Base-by-base conservation (phyloP, 2,888 invertebrate species). In the Cristatella mucedo region DNA sequence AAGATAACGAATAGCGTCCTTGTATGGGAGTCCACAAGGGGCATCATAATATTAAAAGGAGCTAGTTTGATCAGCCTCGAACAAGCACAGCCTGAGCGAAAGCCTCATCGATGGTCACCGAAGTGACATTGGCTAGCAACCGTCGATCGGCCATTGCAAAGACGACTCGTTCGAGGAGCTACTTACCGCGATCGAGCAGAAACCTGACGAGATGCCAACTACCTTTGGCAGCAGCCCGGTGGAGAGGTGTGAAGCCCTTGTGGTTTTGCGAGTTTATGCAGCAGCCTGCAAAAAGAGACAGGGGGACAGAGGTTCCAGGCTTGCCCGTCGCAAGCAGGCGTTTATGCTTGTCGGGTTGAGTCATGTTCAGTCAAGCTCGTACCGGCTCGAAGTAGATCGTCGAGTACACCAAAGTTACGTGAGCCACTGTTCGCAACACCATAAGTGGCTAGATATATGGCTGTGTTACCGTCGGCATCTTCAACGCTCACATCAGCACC, bases 181-280 rank as follows among this genome's bases (percentile, higher is more conserved):
- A 38, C 44, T 38, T 39, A 54, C 54, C 54, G 44, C 50, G 38
- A 32, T 44, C 42, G 6, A 55, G 38, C 9, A 55, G 46, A 13
- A 40, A 46, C 31, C 47, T 44, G 20, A 55, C 50, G 18, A 56
- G 44, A n/a, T 44, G 26, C n/a, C 47, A 19, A 38, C 53, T 48
- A 4, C 57, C 56, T 37, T 50, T 50, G 29, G 53, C 52, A 24
- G 55, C 56, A n/a, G 57, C 57, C 41, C 56, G 41, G 34, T 57
- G 56, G 9, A 56, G 47, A 4, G 55, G 48, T 1, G 56, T 55
- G 39, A 52, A 55, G 7, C 57, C 57, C 30, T 42, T 43, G 3
- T 31, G 32, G 43, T 56, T 56, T 33, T 49, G 46, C 21, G 40
- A 29, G 44, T 55, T 56, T 1, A 56, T 49, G 43, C 44, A 33